phyloP scores from a whole-genome alignment of 2,113 vertebrate species.

The Ciconia stormi region DNA sequence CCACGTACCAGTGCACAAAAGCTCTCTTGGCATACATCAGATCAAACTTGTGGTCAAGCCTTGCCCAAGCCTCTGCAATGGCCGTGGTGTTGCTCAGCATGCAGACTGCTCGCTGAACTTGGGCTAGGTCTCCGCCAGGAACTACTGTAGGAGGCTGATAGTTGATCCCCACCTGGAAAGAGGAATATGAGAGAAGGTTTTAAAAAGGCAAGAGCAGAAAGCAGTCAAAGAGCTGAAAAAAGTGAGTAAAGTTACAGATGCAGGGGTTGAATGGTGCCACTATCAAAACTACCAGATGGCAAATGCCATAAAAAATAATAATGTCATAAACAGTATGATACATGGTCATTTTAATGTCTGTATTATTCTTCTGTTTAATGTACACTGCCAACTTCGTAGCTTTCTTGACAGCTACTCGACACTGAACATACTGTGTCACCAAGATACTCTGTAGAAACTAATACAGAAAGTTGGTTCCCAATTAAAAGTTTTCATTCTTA shows the following conservation, averaged over 20 bases:
- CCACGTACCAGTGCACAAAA: constrained; percentile 84
- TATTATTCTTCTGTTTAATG: neutral
- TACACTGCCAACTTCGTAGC: neutral
- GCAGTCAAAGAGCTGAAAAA: neutral
- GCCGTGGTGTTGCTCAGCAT: constrained; percentile 84
- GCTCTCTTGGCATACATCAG: constrained; percentile 83
- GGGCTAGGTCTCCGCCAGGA: constrained; percentile 78
- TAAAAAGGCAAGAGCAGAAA: neutral
- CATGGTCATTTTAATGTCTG: neutral
- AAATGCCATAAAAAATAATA: neutral
- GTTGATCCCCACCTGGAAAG: constrained; percentile 80
- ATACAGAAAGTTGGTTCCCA: neutral
- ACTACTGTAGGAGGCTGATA: constrained; percentile 80
- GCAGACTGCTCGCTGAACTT: constrained; percentile 78
- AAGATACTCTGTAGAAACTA: neutral
- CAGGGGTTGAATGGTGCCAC: neutral
- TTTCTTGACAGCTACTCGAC: neutral
- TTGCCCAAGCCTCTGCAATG: constrained; percentile 80
- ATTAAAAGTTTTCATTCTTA: neutral
- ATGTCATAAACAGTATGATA: neutral
- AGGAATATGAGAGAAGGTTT: neutral
- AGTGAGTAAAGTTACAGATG: neutral
- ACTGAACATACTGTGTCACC: neutral
- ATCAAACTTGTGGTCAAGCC: constrained; percentile 82
- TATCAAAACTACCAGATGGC: neutral